phyloP scores from a whole-genome alignment of 37 sponge, comb jelly and placozoan species.

The Bolinopsis microptera region DNA sequence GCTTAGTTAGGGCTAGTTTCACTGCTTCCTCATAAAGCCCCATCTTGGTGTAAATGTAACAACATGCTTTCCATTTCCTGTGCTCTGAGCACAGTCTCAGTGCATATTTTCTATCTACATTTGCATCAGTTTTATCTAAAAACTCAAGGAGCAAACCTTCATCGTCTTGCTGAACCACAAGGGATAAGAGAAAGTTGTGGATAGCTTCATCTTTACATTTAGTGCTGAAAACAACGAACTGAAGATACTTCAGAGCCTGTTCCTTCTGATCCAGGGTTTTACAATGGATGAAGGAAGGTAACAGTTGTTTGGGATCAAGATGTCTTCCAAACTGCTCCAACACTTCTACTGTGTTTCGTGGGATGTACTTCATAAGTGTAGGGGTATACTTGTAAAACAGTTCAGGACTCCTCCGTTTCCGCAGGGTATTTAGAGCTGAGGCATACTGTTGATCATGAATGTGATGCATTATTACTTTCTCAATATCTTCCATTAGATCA shows the following conservation, averaged over 20 bases:
- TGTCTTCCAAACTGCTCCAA: conserved; percentile 72
- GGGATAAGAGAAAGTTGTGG: conserved; percentile 93
- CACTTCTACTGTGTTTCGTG: conserved; percentile 78
- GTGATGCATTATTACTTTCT: conserved; percentile 84
- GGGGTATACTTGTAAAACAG: conserved; percentile 92
- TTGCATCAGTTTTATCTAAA: conserved; percentile 50
- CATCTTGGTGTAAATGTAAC: conserved; percentile 87
- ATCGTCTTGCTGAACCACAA: conserved; percentile 75
- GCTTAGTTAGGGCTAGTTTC: conserved; percentile 76
- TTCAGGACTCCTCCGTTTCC: conserved; percentile 67
- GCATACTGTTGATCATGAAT: conserved; percentile 76
- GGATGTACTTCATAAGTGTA: conserved; percentile 78
- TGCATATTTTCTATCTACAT: conserved; percentile 86
- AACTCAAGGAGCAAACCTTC: conserved; percentile 75
- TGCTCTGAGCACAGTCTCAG: conserved; percentile 90
- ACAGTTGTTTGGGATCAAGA: conserved; percentile 80
- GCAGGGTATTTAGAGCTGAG: conserved; percentile 78
- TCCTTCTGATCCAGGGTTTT: conserved; percentile 64
- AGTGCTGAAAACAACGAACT: conserved; percentile 81
- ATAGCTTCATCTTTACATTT: conserved; percentile 75
- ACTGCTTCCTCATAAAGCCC: conserved; percentile 89
- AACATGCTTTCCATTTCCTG: conserved; percentile 76
- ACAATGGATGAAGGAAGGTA: conserved; percentile 89
- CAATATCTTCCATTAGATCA: conserved; percentile 85
- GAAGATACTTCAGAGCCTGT: conserved; percentile 83